A percentile compares a stretch with the other conserved stretches of the same genome.
phyloP scores from a whole-genome alignment of 2,888 invertebrate genomes.

The Coenonympha arcania region DNA sequence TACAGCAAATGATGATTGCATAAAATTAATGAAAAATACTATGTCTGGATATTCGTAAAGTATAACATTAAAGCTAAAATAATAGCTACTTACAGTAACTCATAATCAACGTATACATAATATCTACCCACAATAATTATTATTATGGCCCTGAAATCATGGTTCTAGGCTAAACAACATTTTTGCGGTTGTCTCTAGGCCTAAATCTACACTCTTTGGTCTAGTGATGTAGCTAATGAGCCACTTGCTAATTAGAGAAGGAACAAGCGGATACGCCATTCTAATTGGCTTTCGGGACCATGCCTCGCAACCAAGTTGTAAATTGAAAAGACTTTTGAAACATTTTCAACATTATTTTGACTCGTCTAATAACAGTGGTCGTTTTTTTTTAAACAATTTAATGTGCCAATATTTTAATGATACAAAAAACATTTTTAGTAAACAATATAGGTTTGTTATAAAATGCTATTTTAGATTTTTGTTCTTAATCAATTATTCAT shows the following conservation, averaged over 20 bases:
- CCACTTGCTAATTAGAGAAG: conserved; percentile 70
- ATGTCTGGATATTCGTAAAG: too few relatives aligned
- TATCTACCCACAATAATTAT: too few relatives aligned
- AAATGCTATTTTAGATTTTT: neutral
- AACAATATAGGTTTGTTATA: too few relatives aligned
- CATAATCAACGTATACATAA: too few relatives aligned
- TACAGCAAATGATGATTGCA: too few relatives aligned
- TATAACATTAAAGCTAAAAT: too few relatives aligned
- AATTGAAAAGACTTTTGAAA: conserved; percentile 21
- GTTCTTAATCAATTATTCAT: too few relatives aligned
- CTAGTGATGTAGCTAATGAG: conserved; percentile 69
- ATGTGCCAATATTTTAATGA: too few relatives aligned
- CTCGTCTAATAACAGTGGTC: conserved; percentile 2
- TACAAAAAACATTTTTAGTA: too few relatives aligned
- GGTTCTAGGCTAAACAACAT: neutral
- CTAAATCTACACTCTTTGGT: conserved; percentile 34
- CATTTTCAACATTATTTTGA: conserved; percentile 12
- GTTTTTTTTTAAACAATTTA: too few relatives aligned
- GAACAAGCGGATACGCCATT: conserved; percentile 68
- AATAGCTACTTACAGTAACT: too few relatives aligned
- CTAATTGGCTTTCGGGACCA: conserved; percentile 71
- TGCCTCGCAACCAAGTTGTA: conserved; percentile 27
- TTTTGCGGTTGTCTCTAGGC: neutral
- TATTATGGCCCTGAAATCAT: neutral
- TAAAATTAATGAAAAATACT: too few relatives aligned